Evolutionary conservation across 92 coral and sea anemone species (phyloP).

Genomic region (Porites lobata): DNA sequence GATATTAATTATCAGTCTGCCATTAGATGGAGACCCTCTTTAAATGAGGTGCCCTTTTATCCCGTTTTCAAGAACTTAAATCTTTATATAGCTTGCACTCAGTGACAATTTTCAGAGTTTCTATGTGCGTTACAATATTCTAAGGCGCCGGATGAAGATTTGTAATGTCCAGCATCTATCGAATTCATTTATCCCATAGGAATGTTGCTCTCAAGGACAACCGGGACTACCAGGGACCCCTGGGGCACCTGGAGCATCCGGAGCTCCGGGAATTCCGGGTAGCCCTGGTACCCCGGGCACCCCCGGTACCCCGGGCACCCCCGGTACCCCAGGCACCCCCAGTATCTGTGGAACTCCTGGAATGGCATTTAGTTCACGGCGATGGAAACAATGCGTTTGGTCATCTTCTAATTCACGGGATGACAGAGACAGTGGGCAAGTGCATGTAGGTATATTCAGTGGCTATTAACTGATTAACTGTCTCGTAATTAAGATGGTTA

Average conservation of each 20-base stretch:
- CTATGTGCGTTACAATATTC: too few relatives aligned
- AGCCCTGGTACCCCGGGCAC: constrained; percentile 36
- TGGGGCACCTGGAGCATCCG: constrained; percentile 39
- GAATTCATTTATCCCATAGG: not conserved
- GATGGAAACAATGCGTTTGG: constrained; percentile 56
- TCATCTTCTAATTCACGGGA: constrained; percentile 1
- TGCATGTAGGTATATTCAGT: constrained; percentile 28
- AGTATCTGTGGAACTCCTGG: not conserved
- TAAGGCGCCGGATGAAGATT: too few relatives aligned
- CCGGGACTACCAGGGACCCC: constrained; percentile 30
- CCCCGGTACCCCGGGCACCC: constrained; percentile 24
- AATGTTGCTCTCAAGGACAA: not conserved
- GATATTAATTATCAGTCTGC: too few relatives aligned
- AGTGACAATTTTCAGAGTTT: too few relatives aligned
- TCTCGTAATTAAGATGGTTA: too few relatives aligned
- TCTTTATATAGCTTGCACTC: too few relatives aligned
- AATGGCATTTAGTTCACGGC: not conserved
- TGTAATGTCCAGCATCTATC: too few relatives aligned
- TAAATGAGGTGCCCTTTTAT: too few relatives aligned
- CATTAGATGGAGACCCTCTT: too few relatives aligned
- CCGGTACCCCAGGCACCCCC: not conserved
- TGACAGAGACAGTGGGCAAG: constrained; percentile 43
- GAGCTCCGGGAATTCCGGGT: constrained; percentile 41
- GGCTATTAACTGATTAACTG: not conserved
- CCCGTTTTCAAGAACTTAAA: too few relatives aligned